Conservation (phyloP, 2,888 invertebrate species). For the Ophonus ardosiacus region DNA sequence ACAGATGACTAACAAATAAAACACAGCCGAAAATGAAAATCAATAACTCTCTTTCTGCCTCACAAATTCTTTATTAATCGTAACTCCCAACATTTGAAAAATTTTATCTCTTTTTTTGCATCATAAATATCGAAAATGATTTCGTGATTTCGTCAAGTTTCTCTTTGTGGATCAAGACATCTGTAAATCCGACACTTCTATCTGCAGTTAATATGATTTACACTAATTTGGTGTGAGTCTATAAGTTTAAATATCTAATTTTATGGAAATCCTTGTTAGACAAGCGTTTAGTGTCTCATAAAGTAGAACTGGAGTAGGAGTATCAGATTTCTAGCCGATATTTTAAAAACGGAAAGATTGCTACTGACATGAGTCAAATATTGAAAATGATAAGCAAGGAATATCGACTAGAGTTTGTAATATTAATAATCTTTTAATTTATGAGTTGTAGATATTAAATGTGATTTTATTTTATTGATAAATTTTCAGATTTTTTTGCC, state of each 20-base stretch:
- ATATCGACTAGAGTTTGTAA: not conserved
- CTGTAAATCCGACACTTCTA: slow-evolving; percentile 25
- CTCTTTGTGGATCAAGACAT: not conserved
- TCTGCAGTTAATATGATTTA: slow-evolving; percentile 57
- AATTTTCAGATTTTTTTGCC: no score
- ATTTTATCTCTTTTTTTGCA: not conserved
- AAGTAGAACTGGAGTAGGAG: slow-evolving; percentile 26
- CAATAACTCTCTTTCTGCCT: not conserved
- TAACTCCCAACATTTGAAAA: not conserved
- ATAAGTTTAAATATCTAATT: slow-evolving; percentile 39
- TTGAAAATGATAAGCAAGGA: not conserved
- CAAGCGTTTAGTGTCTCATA: slow-evolving; percentile 55
- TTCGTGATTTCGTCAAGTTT: slow-evolving; percentile 16
- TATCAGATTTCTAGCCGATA: slow-evolving; percentile 53
- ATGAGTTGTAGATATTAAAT: no score
- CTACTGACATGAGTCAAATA: not conserved
- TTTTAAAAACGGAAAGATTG: not conserved
- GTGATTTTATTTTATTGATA: no score
- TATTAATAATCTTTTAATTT: no score
- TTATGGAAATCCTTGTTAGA: slow-evolving; percentile 52
- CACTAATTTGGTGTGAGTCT: slow-evolving; percentile 44
- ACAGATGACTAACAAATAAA: no score
- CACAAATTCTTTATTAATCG: slow-evolving; percentile 11
- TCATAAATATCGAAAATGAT: slow-evolving; percentile 18
- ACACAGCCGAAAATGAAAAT: not conserved